Base-by-base conservation (phyloP, 2,113 vertebrate genomes). In the Phalacrocorax brasilianus region DNA sequence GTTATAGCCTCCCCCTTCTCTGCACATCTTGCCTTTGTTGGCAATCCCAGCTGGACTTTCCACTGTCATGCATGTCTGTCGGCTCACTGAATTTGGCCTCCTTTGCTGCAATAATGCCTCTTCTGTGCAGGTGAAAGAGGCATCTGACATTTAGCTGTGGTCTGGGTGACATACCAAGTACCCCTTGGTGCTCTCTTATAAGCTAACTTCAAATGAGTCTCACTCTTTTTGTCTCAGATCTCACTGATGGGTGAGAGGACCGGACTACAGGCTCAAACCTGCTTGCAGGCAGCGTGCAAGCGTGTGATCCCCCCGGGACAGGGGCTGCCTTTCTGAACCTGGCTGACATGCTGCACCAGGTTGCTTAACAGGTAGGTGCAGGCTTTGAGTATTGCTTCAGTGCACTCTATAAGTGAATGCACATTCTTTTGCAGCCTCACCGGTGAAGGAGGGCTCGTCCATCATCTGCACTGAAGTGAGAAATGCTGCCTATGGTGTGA, bases 21-120 rank as follows among this genome's bases (percentile, higher is more conserved):
- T 74, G 65, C 50, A 21, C 26, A 11, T 42, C 30, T 47, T 59
- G 44, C 33, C 24, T 59, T 67, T 53, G 33, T 49, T 40, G 44
- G 27, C 47, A 45, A 24, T 70, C 56, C 59, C 56, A 62, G 42
- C 18, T 49, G 66, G 66, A n/a, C 47, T 78, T 78, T 32, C 23
- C 4, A 2, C 33, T 70, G 20, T 19, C 2, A 0, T 8, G 9
- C 0, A 1, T 58, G 50, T 50, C 28, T 0, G 0, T 71, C 75
- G 82, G 71, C 62, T 78, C 1, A 0, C 59, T 15, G 44, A 50
- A 19, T 50, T 49, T 42, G 55, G 32, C 49, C 59, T 24, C 16
- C 23, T 22, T 26, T 70, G 40, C 55, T 80, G 59, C 72, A 63
- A 5, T 26, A 55, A 53, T 8, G 47, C 28, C 44, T 77, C 23